A percentile compares a stretch with the other conserved stretches of the same genome.
Conservation (phyloP, 2,888 invertebrate species). For the Camponotus fellah region DNA sequence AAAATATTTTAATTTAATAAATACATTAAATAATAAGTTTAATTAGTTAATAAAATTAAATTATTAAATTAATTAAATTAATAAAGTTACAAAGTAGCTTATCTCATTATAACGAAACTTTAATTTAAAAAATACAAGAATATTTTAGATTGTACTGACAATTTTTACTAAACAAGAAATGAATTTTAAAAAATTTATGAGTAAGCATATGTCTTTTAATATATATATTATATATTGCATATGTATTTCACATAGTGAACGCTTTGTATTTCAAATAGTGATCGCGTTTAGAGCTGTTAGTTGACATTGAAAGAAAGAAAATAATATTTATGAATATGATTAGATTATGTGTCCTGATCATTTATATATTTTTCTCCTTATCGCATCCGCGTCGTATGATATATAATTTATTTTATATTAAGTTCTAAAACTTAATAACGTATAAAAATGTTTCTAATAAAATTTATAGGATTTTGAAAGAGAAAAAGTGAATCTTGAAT, state of each 20-base stretch:
- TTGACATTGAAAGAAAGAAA: not conserved
- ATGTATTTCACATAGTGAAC: not conserved
- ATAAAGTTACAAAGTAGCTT: too few species aligned
- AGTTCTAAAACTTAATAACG: too few species aligned
- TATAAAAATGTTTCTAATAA: too few species aligned
- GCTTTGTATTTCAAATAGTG: not conserved
- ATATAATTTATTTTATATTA: too few species aligned
- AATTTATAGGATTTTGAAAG: too few species aligned
- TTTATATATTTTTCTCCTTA: too few species aligned
- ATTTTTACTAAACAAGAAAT: not conserved
- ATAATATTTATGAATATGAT: constrained; percentile 26
- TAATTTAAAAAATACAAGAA: not conserved
- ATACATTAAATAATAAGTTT: too few species aligned
- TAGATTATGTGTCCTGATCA: not conserved
- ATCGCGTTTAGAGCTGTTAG: not conserved
- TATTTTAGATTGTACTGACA: not conserved
- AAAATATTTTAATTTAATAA: too few species aligned
- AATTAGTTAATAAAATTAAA: too few species aligned
- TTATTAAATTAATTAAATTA: too few species aligned
- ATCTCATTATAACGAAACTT: not conserved
- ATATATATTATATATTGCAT: not conserved
- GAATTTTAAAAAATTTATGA: not conserved
- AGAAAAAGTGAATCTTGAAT: too few species aligned
- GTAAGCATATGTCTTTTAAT: not conserved
- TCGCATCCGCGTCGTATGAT: too few species aligned